Base-by-base conservation (phyloP, 2,113 vertebrate species). In the Orientallactaga bullata region DNA sequence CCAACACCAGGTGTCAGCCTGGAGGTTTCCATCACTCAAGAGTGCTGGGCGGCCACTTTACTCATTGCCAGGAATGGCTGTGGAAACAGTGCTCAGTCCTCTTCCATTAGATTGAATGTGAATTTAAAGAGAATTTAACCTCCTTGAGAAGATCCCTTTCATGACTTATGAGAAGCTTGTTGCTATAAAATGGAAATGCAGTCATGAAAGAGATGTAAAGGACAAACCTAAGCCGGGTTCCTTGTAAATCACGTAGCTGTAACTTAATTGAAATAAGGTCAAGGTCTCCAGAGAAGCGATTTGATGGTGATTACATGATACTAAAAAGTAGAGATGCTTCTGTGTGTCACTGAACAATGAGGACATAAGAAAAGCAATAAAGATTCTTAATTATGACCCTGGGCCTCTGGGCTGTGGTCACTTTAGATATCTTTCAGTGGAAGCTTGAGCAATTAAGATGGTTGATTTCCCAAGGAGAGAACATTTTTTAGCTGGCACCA, bases 361-460 rank as follows among this genome's bases (percentile, higher is more conserved):
- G 39, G 77, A 89, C 65, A 91, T 55, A 86, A 85, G 80, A 91
- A 91, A 4, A 55, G 37, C 78, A 85, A 82, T 76, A 94, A 91
- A 68, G 71, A 89, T 76, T 93, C 81, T 81, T 95, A 90, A 85
- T 95, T 85, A 79, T 63, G 76, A 83, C 86, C 90, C 61, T 84
- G 35, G 18, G 60, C 84, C 94, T 86, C 63, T 80, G 58, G 61
- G 90, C 30, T 77, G 80, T 95, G 91, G 80, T 96, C 94, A 93
- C 47, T 93, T 91, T 65, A 79, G 81, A 93, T 85, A 88, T 42
- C 71, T 69, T 94, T 96, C 81, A 72, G 23, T 8, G 37, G 85
- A 94, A 89, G 21, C 68, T 35, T 87, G 80, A 94, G 81, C n/a
- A 69, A 90, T 95, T 93, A 87, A 89, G 89, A 94, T 68, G 91